Conservation (phyloP, 2,113 vertebrate genomes). For the Girardinichthys multiradiatus region DNA sequence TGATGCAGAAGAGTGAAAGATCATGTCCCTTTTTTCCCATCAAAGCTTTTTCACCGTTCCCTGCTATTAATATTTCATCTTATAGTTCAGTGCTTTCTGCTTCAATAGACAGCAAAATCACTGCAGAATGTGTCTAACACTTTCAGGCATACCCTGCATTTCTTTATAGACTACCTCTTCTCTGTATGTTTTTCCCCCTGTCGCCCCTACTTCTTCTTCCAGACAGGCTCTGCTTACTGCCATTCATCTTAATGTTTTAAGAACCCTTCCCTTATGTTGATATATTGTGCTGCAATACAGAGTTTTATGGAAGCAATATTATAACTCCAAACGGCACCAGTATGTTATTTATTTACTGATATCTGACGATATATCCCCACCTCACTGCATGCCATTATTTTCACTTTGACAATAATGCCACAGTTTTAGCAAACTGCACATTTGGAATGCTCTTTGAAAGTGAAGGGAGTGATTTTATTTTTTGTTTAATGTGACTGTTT, state of each 20-base stretch:
- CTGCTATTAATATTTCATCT: conserved; percentile 79
- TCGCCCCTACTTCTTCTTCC: conserved; percentile 31
- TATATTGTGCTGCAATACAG: conserved; percentile 43
- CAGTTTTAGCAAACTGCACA: conserved; percentile 46
- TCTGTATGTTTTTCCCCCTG: conserved; percentile 15
- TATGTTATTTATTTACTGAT: conserved; percentile 63
- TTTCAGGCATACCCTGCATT: conserved; percentile 66
- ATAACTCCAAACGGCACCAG: conserved; percentile 57
- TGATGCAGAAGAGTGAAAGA: conserved; percentile 65
- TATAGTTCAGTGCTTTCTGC: conserved; percentile 78
- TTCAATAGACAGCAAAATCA: conserved; percentile 79
- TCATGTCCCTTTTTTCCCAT: conserved; percentile 65
- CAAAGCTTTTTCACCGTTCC: conserved; percentile 66
- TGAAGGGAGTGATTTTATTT: conserved; percentile 26
- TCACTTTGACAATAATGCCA: conserved; percentile 51
- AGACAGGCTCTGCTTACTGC: conserved; percentile 37
- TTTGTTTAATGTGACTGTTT: conserved; percentile 14
- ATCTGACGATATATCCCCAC: conserved; percentile 41
- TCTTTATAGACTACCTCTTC: conserved; percentile 44
- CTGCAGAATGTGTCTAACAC: conserved; percentile 69
- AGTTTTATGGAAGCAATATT: conserved; percentile 60
- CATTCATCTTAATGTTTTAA: conserved; percentile 68
- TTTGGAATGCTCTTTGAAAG: conserved; percentile 55
- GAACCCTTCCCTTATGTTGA: conserved; percentile 25
- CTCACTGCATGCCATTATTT: conserved; percentile 46